Evolutionary conservation across 2,797 vertebrate species (phyloP), one percentile per base, ranked within the genome.

Genomic region (Graptemys geographica): DNA sequence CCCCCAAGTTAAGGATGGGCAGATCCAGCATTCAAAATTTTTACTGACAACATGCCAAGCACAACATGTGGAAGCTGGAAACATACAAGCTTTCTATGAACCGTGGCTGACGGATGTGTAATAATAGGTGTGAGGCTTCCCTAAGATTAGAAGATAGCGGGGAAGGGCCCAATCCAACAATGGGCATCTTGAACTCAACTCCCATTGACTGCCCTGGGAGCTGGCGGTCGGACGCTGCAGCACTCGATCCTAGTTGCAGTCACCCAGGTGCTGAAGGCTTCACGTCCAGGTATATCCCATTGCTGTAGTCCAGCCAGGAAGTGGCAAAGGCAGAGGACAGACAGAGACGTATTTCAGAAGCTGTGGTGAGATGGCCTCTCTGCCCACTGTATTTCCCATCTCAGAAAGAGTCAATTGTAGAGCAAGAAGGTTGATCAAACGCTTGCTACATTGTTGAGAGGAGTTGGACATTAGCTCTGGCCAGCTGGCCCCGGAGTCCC

Each of bases 41-140:
- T 1, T 84, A 41, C 57, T 8, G 80, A 79, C 78, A 52, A 37
- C 13, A 81, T 27, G 4, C 6, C 79, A 93, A 18, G 33, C 1
- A 89, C 87, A 90, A 28, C 65, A 5, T 8, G 11, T 86, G 79
- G 72, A 69, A 84, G 52, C 41, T 89, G 83, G 28, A 57, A 93
- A 88, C 52, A 23, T 37, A 11, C 10, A 23, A 72, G 21, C 12
- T 44, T 78, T 49, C 74, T 49, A 16, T 28, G 74, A 47, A 25
- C 69, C 6, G 6, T 3, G 0, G 44, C 44, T 78, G 44, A 44
- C 8, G 8, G 27, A 27, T 28, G 11, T 18, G 8, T 49, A 11
- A 21, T 31, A 33, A 47, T 41, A 93, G 57, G 25, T 87, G 3
- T 89, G 87, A 92, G 18, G 88, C 15, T 76, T 87, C 18, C 28